A percentile compares a stretch with the other conserved stretches of the same genome.
These are phyloP conservation scores for Theonella swinhoei DNA, from an alignment of 37 sponge, comb jelly and placozoan genomes.

Conservation along the genomic window DNA sequence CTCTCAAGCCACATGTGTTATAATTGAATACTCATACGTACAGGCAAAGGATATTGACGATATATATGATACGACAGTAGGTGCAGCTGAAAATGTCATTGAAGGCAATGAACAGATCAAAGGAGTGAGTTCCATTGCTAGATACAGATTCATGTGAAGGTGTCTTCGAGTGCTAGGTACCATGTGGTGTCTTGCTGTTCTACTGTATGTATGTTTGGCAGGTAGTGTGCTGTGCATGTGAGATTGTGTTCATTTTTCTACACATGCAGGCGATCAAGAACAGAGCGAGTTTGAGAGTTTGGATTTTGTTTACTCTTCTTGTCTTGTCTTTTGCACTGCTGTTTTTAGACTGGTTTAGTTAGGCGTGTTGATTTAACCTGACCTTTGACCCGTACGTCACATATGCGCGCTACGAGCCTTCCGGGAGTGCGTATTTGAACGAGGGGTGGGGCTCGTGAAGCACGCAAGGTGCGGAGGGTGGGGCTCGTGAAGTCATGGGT, in stretches of 20 bases:
- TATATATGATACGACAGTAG: conserved; percentile 43
- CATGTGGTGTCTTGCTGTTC: too few relatives aligned
- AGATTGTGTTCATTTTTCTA: background rate
- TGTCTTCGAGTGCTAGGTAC: too few relatives aligned
- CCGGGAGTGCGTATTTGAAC: too few relatives aligned
- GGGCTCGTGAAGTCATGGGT: background rate
- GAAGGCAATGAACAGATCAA: conserved; percentile 81
- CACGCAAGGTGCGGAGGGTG: background rate
- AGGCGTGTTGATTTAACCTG: too few relatives aligned
- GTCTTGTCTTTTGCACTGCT: conserved; percentile 80
- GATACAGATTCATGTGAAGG: background rate
- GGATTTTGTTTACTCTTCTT: conserved; percentile 87
- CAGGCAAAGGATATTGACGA: conserved; percentile 67
- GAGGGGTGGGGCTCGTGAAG: background rate
- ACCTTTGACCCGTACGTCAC: too few relatives aligned
- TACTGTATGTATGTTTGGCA: background rate
- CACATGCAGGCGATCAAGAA: conserved; percentile 88
- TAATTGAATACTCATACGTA: too few relatives aligned
- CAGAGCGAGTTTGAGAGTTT: conserved; percentile 83
- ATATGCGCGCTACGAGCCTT: too few relatives aligned
- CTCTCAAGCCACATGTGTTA: too few relatives aligned
- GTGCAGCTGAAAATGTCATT: conserved; percentile 72
- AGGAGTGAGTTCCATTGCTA: conserved; percentile 54
- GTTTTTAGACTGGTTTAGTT: conserved; percentile 94
- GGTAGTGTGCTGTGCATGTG: background rate